Evolutionary conservation across 1,140 invertebrate genomes (phyloP).

Genomic region (Pseudomyrmex flavicornis): DNA sequence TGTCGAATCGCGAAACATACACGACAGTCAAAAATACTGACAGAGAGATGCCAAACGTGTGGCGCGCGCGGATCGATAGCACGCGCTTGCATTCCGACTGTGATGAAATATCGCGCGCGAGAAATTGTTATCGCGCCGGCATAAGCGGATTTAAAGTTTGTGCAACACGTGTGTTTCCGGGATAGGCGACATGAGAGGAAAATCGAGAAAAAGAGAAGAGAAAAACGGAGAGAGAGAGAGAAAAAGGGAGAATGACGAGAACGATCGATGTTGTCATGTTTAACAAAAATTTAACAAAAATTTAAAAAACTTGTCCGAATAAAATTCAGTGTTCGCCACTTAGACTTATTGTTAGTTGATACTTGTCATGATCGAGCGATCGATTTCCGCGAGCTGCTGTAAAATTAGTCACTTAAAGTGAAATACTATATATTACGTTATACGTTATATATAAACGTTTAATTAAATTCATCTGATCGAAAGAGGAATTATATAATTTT

Average conservation of each 20-base stretch:
- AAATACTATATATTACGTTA: not conserved
- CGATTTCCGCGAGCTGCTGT: constrained; percentile 28
- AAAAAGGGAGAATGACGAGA: not conserved
- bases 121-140: constrained; percentile 44
- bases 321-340: constrained; percentile 50
- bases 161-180: constrained; percentile 62
- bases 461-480: constrained; percentile 42
- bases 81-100: constrained; percentile 61
- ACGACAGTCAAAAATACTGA: not conserved
- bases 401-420: constrained; percentile 28
- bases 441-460: constrained; percentile 3
- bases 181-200: constrained; percentile 66
- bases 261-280: constrained; percentile 34
- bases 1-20: not conserved
- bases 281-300: constrained; percentile 26
- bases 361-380: constrained; percentile 45
- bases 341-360: constrained; percentile 2
- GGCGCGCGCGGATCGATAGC: constrained; percentile 54
- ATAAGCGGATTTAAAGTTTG: constrained; percentile 64
- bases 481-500: constrained; percentile 4
- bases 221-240: not conserved
- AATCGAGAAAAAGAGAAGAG: constrained; percentile 39
- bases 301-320: constrained; percentile 47
- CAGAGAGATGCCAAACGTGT: not conserved
- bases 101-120: constrained; percentile 54